Evolutionary conservation across 2,888 invertebrate species (phyloP).

Genomic region (Phalangium opilio): DNA sequence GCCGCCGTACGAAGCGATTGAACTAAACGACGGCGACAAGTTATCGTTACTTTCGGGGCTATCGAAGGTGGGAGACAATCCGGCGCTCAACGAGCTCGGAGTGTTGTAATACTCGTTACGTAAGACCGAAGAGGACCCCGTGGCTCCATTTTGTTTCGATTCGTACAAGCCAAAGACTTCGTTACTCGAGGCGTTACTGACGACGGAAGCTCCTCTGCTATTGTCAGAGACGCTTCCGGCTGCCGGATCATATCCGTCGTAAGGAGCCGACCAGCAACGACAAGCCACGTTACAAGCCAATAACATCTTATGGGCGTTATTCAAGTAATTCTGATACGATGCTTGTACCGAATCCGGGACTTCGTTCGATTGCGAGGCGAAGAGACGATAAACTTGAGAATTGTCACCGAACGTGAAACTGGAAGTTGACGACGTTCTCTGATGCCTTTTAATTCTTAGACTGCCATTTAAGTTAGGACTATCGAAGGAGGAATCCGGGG

Average conservation of each 20-base stretch:
- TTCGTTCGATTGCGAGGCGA: constrained; percentile 1
- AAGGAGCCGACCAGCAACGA: constrained; percentile 58
- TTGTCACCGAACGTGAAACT: constrained; percentile 13
- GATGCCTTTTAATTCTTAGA: constrained; percentile 13
- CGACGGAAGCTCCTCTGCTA: too few species aligned
- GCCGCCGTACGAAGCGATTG: too few species aligned
- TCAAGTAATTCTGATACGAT: constrained; percentile 45
- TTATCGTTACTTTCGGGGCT: too few species aligned
- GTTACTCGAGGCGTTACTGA: too few species aligned
- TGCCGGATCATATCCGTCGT: constrained; percentile 42
- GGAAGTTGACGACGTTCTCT: constrained; percentile 12
- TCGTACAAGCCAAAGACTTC: too few species aligned
- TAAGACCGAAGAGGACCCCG: too few species aligned
- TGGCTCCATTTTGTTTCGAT: too few species aligned
- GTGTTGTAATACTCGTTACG: too few species aligned
- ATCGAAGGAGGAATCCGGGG: neutral
- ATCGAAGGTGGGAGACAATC: too few species aligned
- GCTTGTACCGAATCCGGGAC: constrained; percentile 3
- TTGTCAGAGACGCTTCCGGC: too few species aligned
- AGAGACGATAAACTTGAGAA: constrained; percentile 1
- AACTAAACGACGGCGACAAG: too few species aligned
- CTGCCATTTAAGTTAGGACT: constrained; percentile 10
- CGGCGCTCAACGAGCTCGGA: too few species aligned
- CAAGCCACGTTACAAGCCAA: constrained; percentile 57
- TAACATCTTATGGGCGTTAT: constrained; percentile 65